These are phyloP conservation scores for Crotalus tigris DNA, from an alignment of 2,113 vertebrate genomes.

Conservation along the genomic window DNA sequence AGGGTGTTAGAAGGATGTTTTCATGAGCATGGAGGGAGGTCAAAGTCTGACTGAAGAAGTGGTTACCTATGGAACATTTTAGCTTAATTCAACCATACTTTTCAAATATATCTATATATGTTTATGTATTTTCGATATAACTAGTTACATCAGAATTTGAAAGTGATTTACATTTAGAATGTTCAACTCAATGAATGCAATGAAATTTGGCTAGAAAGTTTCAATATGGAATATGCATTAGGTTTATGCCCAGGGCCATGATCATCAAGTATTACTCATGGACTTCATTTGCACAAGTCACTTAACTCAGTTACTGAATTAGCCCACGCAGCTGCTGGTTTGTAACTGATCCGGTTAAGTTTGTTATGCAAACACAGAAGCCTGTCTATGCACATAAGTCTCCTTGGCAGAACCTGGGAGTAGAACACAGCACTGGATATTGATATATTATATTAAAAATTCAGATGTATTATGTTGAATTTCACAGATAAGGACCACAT, in stretches of 20 bases:
- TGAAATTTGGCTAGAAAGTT: background rate
- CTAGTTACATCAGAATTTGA: background rate
- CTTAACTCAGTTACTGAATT: background rate
- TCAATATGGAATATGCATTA: background rate
- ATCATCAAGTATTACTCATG: background rate
- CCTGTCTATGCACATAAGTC: background rate
- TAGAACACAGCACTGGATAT: background rate
- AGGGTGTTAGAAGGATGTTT: background rate
- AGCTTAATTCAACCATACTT: background rate
- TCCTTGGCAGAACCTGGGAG: background rate
- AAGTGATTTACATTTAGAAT: background rate
- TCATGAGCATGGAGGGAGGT: background rate
- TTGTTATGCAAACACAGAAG: background rate
- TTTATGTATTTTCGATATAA: background rate
- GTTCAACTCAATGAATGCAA: background rate
- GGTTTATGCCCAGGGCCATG: background rate
- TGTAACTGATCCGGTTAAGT: background rate
- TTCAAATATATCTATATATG: too few relatives aligned
- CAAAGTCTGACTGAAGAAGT: background rate
- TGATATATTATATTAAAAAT: background rate
- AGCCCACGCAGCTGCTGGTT: background rate
- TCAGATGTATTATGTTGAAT: background rate
- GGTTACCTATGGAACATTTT: background rate
- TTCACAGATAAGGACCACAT: background rate
- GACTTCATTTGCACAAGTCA: background rate